phyloP scores from a whole-genome alignment of 2,113 vertebrate species.

The Heptranchias perlo region DNA sequence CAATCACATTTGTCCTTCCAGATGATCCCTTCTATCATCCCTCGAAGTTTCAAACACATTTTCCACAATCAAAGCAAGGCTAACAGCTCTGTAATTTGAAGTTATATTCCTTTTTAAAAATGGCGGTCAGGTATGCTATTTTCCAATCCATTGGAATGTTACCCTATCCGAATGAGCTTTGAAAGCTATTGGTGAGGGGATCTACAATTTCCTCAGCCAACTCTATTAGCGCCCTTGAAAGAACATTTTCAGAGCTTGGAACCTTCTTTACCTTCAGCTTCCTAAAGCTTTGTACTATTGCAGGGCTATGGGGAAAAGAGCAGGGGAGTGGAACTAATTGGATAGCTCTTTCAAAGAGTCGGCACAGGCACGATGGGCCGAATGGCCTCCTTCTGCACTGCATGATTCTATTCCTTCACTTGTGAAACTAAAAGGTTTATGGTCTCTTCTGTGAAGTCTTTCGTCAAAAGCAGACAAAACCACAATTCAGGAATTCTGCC shows the following conservation, averaged over 20 bases:
- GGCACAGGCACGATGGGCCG: background rate
- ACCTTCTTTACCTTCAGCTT: background rate
- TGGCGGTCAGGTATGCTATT: no score
- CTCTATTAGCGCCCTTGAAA: background rate
- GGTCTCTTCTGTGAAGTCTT: background rate
- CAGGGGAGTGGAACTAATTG: background rate
- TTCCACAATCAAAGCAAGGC: no score
- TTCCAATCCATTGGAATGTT: no score
- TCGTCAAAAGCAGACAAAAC: background rate
- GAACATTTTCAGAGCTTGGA: background rate
- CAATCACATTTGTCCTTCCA: background rate
- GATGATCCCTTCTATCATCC: background rate
- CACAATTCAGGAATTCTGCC: background rate
- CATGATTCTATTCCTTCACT: background rate
- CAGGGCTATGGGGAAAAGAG: background rate
- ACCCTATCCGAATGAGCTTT: background rate
- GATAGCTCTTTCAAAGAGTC: background rate
- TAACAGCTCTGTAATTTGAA: no score
- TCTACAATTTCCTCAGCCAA: background rate
- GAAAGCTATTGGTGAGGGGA: background rate
- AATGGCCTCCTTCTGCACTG: background rate
- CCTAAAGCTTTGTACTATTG: background rate
- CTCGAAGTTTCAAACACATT: no score
- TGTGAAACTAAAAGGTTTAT: background rate
- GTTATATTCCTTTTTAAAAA: no score